Conservation (phyloP, 2,797 vertebrate species). For the Cynopterus sphinx region DNA sequence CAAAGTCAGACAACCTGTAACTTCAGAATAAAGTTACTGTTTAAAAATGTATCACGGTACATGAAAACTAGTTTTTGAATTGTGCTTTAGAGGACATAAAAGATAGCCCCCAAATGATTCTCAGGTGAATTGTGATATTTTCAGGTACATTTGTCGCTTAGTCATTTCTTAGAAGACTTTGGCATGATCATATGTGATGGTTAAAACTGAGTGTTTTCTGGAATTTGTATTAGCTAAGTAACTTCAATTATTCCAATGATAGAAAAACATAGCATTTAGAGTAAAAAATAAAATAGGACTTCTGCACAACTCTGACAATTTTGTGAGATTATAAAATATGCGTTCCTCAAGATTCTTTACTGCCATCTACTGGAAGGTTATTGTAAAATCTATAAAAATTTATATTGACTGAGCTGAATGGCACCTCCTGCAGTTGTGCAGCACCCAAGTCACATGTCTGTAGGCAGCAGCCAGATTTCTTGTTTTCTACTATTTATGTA, state of each 20-base stretch:
- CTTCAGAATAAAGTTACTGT: background rate
- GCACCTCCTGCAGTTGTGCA: background rate
- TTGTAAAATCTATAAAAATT: background rate
- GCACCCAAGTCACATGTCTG: background rate
- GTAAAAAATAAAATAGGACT: background rate
- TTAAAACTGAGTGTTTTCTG: background rate
- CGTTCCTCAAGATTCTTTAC: background rate
- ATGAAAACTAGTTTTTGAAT: background rate
- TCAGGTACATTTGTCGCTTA: background rate
- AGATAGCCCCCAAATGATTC: background rate
- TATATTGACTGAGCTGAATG: background rate
- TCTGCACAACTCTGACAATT: background rate
- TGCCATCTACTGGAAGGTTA: conserved; percentile 63
- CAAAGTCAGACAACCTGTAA: background rate
- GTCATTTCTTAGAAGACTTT: background rate
- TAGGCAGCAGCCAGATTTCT: background rate
- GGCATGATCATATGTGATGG: background rate
- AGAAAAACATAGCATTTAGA: background rate
- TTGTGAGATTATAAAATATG: background rate
- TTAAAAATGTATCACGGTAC: background rate
- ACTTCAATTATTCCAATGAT: background rate
- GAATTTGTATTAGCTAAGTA: background rate
- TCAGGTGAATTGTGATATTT: background rate
- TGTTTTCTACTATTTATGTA: background rate
- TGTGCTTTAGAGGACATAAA: background rate